Percentiles rank a stretch among this genome's conserved stretches.
Evolutionary conservation across 1,140 invertebrate species (phyloP).

Genomic region (Batillaria attramentaria): DNA sequence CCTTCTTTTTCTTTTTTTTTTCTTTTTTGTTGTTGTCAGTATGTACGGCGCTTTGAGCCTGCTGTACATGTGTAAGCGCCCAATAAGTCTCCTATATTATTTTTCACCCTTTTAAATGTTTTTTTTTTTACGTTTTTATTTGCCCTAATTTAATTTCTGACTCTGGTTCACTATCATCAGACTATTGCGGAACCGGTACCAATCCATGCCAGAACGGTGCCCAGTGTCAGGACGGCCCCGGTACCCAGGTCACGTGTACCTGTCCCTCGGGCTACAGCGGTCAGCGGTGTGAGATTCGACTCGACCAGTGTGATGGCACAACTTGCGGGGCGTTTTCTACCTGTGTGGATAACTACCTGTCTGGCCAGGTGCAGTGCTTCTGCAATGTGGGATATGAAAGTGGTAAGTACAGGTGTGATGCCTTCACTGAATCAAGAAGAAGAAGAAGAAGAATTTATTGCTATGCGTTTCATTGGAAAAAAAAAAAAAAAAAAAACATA

Average conservation of each 20-base stretch:
- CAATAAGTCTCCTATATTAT: too few relatives aligned
- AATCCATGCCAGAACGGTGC: constrained; percentile 27
- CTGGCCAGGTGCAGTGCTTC: neutral
- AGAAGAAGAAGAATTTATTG: too few relatives aligned
- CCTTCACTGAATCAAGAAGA: too few relatives aligned
- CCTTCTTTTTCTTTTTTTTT: too few relatives aligned
- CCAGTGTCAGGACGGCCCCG: neutral
- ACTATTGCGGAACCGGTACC: neutral
- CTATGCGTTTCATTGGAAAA: too few relatives aligned
- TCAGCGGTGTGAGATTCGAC: constrained; percentile 2
- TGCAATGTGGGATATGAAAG: constrained; percentile 5
- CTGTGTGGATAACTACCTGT: constrained; percentile 20
- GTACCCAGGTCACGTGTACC: neutral
- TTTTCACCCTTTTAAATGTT: too few relatives aligned
- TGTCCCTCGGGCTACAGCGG: constrained; percentile 18
- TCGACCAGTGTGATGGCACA: neutral
- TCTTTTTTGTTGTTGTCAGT: too few relatives aligned
- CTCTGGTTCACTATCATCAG: constrained; percentile 1
- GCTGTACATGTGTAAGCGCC: too few relatives aligned
- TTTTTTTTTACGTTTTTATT: too few relatives aligned
- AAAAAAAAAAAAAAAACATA: too few relatives aligned
- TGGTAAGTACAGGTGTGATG: neutral
- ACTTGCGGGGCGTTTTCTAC: neutral
- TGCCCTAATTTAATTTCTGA: too few relatives aligned
- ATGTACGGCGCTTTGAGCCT: too few relatives aligned